Conservation (phyloP, 2,113 vertebrate genomes). For the human (Homo sapiens) region DNA sequence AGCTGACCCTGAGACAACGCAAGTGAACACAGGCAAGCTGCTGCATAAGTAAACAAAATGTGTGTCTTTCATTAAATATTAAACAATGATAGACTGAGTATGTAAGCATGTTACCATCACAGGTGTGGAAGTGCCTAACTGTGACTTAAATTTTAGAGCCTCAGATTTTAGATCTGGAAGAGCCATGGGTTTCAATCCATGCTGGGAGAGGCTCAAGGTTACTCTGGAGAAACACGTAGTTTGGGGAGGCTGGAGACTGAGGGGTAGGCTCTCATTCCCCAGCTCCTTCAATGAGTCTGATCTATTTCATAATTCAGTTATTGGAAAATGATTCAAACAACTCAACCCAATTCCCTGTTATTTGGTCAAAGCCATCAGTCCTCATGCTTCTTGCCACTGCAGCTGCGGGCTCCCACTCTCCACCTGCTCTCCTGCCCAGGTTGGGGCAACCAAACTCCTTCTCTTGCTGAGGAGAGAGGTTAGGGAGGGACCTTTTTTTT, state of each 20-base stretch:
- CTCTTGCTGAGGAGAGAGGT: not conserved
- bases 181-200: not conserved
- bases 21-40: not conserved
- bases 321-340: not conserved
- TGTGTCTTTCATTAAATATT: not conserved
- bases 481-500: not conserved
- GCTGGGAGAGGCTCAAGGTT: fast-evolving
- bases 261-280: fast-evolving
- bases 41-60: not conserved
- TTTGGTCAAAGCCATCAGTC: not conserved
- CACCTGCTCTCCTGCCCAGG: not conserved
- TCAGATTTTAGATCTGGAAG: not conserved
- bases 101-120: not conserved
- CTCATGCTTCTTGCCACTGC: not conserved
- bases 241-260: not conserved
- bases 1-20: not conserved
- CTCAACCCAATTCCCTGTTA: not conserved
- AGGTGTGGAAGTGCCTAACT: not conserved
- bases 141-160: not conserved
- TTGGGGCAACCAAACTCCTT: fast-evolving
- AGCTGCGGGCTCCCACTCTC: no score
- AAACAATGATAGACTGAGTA: not conserved
- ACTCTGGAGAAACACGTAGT: not conserved
- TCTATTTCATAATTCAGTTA: not conserved
- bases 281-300: fast-evolving